These are phyloP conservation scores for Madoqua kirkii DNA, from an alignment of 2,113 vertebrate genomes.

Conservation along the genomic window DNA sequence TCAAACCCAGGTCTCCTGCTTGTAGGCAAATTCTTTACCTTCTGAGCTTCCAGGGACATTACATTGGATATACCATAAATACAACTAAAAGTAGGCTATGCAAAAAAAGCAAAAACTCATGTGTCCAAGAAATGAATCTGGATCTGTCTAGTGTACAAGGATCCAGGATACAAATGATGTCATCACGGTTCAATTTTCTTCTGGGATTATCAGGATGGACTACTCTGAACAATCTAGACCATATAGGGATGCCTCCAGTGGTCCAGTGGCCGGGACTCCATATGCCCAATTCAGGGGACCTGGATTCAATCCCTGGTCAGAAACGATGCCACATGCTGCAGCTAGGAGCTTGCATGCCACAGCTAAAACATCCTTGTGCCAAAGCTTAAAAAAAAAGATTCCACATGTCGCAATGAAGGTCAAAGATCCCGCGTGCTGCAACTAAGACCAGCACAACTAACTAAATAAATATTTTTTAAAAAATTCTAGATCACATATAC, in stretches of 20 bases:
- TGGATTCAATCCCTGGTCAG: background rate
- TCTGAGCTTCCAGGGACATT: background rate
- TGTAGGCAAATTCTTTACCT: background rate
- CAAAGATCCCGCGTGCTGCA: background rate
- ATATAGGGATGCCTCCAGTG: background rate
- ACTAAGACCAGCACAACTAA: background rate
- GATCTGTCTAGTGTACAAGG: background rate
- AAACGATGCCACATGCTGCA: background rate
- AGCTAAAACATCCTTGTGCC: background rate
- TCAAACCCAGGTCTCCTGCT: background rate
- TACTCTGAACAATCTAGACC: background rate
- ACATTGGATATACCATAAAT: background rate
- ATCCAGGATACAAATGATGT: background rate
- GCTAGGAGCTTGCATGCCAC: background rate
- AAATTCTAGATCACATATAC: background rate
- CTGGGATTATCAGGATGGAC: background rate
- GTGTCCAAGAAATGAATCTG: background rate
- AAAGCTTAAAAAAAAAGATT: background rate
- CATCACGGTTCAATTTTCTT: background rate
- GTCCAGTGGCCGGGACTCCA: background rate
- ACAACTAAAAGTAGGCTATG: background rate
- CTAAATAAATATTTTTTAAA: background rate
- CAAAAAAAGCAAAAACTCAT: background rate
- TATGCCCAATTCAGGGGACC: background rate
- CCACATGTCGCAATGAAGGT: background rate